Evolutionary conservation across 2,888 invertebrate genomes (phyloP).

Genomic region (Clivina fossor): DNA sequence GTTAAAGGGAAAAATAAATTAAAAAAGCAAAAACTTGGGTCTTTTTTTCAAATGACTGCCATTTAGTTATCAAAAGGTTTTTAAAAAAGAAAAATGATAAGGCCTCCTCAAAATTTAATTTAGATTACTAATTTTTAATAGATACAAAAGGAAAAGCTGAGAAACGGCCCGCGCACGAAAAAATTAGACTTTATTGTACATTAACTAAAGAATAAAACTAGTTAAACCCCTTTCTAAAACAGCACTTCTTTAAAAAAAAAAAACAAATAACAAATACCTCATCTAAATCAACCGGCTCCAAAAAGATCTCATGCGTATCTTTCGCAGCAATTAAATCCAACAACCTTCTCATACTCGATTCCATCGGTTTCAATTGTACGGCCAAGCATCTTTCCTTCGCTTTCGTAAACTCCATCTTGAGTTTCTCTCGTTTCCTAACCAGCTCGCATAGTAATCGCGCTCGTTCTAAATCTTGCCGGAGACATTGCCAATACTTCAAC

Average conservation of each 20-base stretch:
- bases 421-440: slow-evolving; percentile 92
- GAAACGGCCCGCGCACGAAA: slow-evolving; percentile 42
- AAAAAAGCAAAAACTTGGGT: too few species aligned
- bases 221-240: too few species aligned
- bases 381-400: slow-evolving; percentile 79
- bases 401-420: slow-evolving; percentile 85
- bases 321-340: slow-evolving; percentile 74
- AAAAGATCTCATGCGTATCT: slow-evolving; percentile 86
- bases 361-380: slow-evolving; percentile 79
- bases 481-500: slow-evolving; percentile 89
- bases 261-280: slow-evolving; percentile 62
- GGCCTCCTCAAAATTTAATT: too few species aligned
- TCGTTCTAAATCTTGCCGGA: slow-evolving; percentile 91
- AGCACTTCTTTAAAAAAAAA: too few species aligned
- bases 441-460: slow-evolving; percentile 91
- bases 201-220: too few species aligned
- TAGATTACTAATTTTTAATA: background rate
- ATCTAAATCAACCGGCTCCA: slow-evolving; percentile 86
- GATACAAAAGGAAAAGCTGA: slow-evolving; percentile 53
- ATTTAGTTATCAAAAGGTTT: background rate
- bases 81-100: slow-evolving; percentile 9
- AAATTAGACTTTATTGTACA: too few species aligned
- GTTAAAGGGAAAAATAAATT: too few species aligned
- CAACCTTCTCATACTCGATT: slow-evolving; percentile 74
- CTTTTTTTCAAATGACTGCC: too few species aligned